phyloP scores from a whole-genome alignment of 35 echinoderm and acorn worm genomes.

The Eucidaris tribuloides region DNA sequence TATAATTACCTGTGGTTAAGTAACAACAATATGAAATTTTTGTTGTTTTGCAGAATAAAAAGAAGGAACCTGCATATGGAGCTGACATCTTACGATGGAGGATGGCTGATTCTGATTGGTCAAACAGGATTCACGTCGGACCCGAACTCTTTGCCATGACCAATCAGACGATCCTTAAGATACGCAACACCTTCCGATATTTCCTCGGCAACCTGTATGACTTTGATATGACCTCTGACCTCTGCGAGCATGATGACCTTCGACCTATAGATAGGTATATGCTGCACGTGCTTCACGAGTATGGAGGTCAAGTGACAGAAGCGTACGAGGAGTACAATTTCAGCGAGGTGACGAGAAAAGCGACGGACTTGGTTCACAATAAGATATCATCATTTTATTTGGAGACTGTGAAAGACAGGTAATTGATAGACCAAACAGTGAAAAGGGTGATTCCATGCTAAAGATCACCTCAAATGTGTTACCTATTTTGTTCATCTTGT shows the following conservation, averaged over 20 bases:
- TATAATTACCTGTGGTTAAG: too few relatives aligned
- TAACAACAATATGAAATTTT: too few relatives aligned
- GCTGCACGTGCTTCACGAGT: conserved; percentile 80
- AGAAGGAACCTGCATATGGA: conserved; percentile 90
- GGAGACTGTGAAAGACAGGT: conserved; percentile 98
- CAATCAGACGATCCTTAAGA: conserved; percentile 79
- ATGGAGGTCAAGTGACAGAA: conserved; percentile 60
- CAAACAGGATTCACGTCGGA: conserved; percentile 55
- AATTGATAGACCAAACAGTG: too few relatives aligned
- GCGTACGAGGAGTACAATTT: conserved; percentile 83
- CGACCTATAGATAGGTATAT: conserved; percentile 80
- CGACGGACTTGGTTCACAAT: conserved; percentile 60
- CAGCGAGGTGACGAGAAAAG: conserved; percentile 49
- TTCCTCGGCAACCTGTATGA: conserved; percentile 92
- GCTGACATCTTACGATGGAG: conserved; percentile 91
- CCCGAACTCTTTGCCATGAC: conserved; percentile 73
- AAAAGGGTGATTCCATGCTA: too few relatives aligned
- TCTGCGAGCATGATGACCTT: conserved; percentile 36
- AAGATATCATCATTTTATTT: conserved; percentile 86
- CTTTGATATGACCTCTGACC: conserved; percentile 44
- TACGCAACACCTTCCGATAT: conserved; percentile 89
- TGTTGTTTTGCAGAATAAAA: conserved; percentile 67
- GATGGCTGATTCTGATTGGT: conserved; percentile 83
- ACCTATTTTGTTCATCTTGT: too few relatives aligned
- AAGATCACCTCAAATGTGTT: too few relatives aligned